Evolutionary conservation across 2,797 vertebrate species (phyloP), one percentile per base, ranked within the genome.

Genomic region (Sebastes glaucus): DNA sequence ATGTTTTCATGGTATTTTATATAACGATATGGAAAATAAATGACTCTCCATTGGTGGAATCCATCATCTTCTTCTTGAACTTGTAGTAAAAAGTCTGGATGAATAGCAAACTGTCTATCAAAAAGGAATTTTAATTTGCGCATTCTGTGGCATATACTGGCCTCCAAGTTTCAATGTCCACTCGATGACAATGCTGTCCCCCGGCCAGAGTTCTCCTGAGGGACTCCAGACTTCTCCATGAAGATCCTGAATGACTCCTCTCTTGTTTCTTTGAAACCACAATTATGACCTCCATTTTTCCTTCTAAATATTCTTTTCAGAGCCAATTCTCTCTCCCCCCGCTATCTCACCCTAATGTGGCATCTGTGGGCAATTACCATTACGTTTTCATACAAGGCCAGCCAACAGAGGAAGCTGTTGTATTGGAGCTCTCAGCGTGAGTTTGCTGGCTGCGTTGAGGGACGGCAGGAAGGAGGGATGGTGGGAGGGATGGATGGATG

Each of bases 391-490:
- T 94, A 93, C 92, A 92, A 80, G 83, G 78, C 76, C 38, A 62
- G 92, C 93, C 93, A 95, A 94, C 89, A 94, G 92, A 95, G 94
- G 94, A 96, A 95, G 92, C 93, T 83, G 90, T 93, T 93, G 90
- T 94, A n/a, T 79, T 87, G 86, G 88, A 52, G 74, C 84, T 86
- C 89, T 55, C 91, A 92, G 93, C 87, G 13, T 89, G 92, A 85
- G 79, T 77, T 63, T 64, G 33, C 65, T 86, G 86, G 84, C 84
- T 66, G 63, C 30, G 85, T 69, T 35, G 82, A 73, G 46, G 77
- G 81, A 57, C 10, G 22, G 60, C 83, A 85, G 87, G 86, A 86
- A 89, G 89, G 85, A 87, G 88, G 74, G 80, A 81, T 49, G 66
- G 82, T 11, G 60, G 79, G 80, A 72, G 80, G 80, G 77, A 72